A percentile compares a stretch with the other conserved stretches of the same genome.
Evolutionary conservation across 2,888 invertebrate genomes (phyloP).

Genomic region (Himalopsyche japonica): DNA sequence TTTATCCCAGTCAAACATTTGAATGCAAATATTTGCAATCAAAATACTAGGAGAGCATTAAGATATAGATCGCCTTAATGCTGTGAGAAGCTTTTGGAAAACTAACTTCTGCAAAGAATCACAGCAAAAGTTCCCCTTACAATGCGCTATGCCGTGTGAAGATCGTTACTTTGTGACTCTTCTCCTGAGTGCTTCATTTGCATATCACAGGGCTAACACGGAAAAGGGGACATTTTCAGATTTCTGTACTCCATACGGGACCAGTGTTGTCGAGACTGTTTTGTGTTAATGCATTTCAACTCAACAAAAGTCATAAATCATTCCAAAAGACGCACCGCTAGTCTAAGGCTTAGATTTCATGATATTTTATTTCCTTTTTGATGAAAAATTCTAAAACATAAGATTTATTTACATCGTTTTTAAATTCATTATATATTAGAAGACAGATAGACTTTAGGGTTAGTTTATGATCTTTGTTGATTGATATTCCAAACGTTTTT

Average conservation of each 20-base stretch:
- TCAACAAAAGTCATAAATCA: slow-evolving; percentile 32
- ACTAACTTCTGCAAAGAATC: neutral
- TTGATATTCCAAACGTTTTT: no score
- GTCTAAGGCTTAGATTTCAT: no score
- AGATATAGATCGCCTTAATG: slow-evolving; percentile 3
- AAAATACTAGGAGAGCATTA: slow-evolving; percentile 11
- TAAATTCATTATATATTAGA: no score
- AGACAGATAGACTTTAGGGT: no score
- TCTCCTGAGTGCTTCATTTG: slow-evolving; percentile 25
- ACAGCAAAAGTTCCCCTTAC: neutral
- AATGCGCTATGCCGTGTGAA: neutral
- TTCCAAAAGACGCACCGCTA: slow-evolving; percentile 8
- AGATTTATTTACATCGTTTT: no score
- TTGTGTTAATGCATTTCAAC: slow-evolving; percentile 33
- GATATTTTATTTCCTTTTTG: no score
- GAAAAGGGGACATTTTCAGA: slow-evolving; percentile 3
- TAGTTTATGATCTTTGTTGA: no score
- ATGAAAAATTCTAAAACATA: no score
- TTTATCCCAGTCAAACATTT: slow-evolving; percentile 19
- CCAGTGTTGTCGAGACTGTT: slow-evolving; percentile 25
- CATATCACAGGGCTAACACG: slow-evolving; percentile 32
- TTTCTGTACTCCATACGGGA: neutral
- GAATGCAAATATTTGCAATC: slow-evolving; percentile 31
- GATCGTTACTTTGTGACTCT: slow-evolving; percentile 9
- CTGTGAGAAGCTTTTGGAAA: neutral